A percentile compares a stretch with the other conserved stretches of the same genome.
These are phyloP conservation scores for Nesidiocoris tenuis DNA, from an alignment of 2,888 invertebrate species.

Conservation along the genomic window DNA sequence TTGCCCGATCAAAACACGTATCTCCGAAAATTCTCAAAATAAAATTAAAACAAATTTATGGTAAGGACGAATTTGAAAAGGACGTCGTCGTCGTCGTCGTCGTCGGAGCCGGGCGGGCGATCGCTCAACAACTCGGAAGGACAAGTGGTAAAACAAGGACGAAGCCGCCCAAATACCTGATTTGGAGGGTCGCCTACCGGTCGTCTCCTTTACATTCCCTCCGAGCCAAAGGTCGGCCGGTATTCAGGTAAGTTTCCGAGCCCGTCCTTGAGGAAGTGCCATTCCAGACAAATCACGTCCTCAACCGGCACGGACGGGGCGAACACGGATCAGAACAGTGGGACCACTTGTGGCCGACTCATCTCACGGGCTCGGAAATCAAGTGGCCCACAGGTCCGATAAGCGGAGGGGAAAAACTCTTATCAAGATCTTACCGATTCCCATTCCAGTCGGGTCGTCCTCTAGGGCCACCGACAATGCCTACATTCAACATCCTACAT, in stretches of 20 bases:
- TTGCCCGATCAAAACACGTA: no score
- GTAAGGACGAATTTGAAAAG: no score
- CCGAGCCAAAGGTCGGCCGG: not conserved
- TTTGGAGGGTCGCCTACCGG: not conserved
- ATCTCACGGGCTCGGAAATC: not conserved
- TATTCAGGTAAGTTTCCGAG: not conserved
- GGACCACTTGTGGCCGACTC: not conserved
- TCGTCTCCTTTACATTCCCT: not conserved
- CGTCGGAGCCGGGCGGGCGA: no score
- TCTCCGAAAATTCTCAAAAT: no score
- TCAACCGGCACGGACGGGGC: not conserved
- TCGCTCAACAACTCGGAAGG: no score
- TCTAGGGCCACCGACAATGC: not conserved
- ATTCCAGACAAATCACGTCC: not conserved
- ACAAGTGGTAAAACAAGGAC: not conserved
- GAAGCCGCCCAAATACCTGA: not conserved
- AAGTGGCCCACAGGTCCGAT: not conserved
- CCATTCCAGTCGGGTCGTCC: not conserved
- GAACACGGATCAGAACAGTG: not conserved
- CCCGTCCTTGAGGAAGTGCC: not conserved
- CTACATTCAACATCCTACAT: not conserved
- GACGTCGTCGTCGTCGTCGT: no score
- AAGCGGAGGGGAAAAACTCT: not conserved
- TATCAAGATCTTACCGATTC: not conserved
- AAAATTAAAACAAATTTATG: no score